These are phyloP conservation scores for Pristiophorus japonicus DNA, from an alignment of 2,113 vertebrate genomes.

Conservation along the genomic window DNA sequence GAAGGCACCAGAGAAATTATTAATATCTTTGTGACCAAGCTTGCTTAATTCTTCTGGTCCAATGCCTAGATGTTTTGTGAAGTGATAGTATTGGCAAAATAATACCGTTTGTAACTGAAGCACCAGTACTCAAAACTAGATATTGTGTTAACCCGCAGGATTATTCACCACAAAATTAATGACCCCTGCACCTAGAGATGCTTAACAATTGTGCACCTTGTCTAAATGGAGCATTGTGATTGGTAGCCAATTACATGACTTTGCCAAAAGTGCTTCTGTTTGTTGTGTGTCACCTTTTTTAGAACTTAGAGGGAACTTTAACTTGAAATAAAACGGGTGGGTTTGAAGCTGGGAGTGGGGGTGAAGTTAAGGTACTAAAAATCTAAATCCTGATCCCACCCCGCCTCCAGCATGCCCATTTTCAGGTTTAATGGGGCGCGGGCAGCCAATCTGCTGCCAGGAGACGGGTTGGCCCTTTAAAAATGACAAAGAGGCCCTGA, in stretches of 20 bases:
- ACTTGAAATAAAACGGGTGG: no score
- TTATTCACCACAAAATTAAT: neutral
- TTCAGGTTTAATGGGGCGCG: no score
- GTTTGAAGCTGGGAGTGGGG: no score
- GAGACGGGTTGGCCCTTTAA: no score
- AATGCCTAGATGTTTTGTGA: neutral
- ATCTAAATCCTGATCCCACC: no score
- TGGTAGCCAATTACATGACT: neutral
- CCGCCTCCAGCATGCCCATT: no score
- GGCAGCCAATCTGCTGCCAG: no score
- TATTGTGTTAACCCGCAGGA: no score
- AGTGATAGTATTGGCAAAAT: neutral
- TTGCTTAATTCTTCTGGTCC: neutral
- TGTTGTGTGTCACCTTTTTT: neutral
- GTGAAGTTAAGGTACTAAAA: no score
- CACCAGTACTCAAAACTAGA: no score
- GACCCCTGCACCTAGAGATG: neutral
- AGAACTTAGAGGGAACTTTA: neutral
- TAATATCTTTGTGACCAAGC: neutral
- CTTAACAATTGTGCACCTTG: neutral
- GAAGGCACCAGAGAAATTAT: neutral
- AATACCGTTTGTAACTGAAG: neutral
- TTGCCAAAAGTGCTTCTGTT: neutral
- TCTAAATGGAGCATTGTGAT: neutral
- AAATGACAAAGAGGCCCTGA: no score